Evolutionary conservation across 2,797 vertebrate species (phyloP), one percentile per base, ranked within the genome.

Genomic region (Anniella stebbinsi): DNA sequence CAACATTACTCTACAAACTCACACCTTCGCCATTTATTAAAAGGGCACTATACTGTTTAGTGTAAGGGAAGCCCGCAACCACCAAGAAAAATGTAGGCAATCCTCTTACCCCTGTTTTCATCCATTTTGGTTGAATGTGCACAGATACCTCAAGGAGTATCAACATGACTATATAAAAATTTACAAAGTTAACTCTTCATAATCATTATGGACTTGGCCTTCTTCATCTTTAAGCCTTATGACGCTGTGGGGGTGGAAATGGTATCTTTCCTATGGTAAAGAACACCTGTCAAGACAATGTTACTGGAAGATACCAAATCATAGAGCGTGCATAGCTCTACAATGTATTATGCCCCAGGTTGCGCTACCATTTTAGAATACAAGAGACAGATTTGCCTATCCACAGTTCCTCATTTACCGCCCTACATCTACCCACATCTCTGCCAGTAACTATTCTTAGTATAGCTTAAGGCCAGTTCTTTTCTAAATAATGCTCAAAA

Each of bases 381-480:
- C 11, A 36, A 69, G 36, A 69, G 33, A 69, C 60, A 78, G 18
- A 57, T 54, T 80, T 4, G 17, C n/a, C n/a, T 60, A 12, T 33
- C 38, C 45, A 54, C 63, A 57, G 28, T n/a, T 3, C 17, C 21
- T 70, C 1, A 21, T 70, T 73, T 21, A 28, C 51, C 10, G 4
- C 51, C 10, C 51, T 8, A 5, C 51, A 51, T 51, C 51, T 10
- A 51, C 51, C 63, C 41, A 77, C 30, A 67, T 45, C 38, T 89
- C 85, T 84, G 41, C 45, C 80, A 33, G 67, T n/a, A 83, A 38
- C 78, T 75, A 21, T 57, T 63, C 21, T 45, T n/a, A 7, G 23
- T 80, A 51, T 45, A 90, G 48, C 13, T 82, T 77, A 82, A 87
- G 76, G 86, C 66, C 38, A 57, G 36, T 85, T 78, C 25, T 23